Evolutionary conservation across 1,140 invertebrate genomes (phyloP).

Genomic region (Drosophila kepulauana): DNA sequence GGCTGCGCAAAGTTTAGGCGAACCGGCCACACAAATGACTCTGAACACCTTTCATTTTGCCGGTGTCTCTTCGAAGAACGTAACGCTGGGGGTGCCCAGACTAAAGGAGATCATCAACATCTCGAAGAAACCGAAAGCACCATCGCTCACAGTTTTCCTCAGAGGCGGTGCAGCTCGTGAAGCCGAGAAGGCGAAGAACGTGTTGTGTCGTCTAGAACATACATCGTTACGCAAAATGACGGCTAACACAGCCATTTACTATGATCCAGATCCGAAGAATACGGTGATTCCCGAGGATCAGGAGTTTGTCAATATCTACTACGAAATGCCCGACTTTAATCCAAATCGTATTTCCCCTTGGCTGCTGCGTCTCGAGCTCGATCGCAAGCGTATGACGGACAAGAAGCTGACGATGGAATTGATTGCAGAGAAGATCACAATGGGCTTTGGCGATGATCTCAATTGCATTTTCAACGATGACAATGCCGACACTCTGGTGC

Average conservation of each 20-base stretch:
- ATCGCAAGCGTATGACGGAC: conserved; percentile 99
- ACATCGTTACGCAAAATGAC: conserved; percentile 99
- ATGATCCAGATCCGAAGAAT: conserved; percentile 99
- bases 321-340: conserved; percentile 99
- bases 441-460: conserved; percentile 99
- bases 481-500: conserved; percentile 99
- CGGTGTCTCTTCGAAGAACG: conserved; percentile 99
- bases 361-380: conserved; percentile 98
- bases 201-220: conserved; percentile 98
- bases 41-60: conserved; percentile 99
- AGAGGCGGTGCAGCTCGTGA: conserved; percentile 97
- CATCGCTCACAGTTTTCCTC: conserved; percentile 98
- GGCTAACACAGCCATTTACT: conserved; percentile 99
- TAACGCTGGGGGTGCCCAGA: conserved; percentile 99
- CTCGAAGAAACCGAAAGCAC: conserved; percentile 99
- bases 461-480: conserved; percentile 99
- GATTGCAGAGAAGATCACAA: conserved; percentile 99
- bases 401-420: conserved; percentile 99
- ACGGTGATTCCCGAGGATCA: conserved; percentile 99
- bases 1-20: conserved; percentile 98
- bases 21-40: conserved; percentile 99
- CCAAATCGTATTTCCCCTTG: conserved; percentile 98
- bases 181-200: conserved; percentile 99
- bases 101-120: conserved; percentile 99
- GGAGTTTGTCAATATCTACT: conserved; percentile 99